Evolutionary conservation across 2,113 vertebrate genomes (phyloP).

Genomic region (Mobula birostris): DNA sequence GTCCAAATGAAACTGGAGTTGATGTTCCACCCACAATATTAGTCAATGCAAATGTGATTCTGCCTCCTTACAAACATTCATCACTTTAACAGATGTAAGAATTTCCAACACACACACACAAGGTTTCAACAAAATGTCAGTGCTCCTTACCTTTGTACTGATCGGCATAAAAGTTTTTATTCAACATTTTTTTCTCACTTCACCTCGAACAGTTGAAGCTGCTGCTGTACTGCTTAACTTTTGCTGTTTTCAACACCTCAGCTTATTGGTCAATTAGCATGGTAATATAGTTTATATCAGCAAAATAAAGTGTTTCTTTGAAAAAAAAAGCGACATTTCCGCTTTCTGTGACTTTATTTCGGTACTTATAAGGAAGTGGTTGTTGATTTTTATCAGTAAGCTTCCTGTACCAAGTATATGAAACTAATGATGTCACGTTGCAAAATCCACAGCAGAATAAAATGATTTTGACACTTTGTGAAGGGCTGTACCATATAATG

Average conservation of each 20-base stretch:
- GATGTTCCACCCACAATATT: neutral
- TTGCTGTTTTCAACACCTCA: slow-evolving; percentile 1
- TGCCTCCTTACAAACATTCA: neutral
- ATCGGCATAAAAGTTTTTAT: slow-evolving; percentile 47
- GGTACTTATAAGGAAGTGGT: slow-evolving; percentile 64
- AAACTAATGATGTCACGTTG: slow-evolving; percentile 48
- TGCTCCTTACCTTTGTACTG: slow-evolving; percentile 53
- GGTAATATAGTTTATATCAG: slow-evolving; percentile 19
- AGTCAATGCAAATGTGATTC: neutral
- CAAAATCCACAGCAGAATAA: slow-evolving; percentile 13
- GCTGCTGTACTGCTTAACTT: neutral
- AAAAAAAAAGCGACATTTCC: slow-evolving; percentile 31
- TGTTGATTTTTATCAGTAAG: slow-evolving; percentile 51
- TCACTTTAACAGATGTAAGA: neutral
- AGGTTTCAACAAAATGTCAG: slow-evolving; percentile 39
- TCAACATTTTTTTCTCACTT: slow-evolving; percentile 33
- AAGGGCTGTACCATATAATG: neutral
- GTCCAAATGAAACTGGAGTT: neutral
- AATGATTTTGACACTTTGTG: neutral
- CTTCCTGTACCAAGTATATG: slow-evolving; percentile 60
- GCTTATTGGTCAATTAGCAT: slow-evolving; percentile 10
- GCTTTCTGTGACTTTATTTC: slow-evolving; percentile 47
- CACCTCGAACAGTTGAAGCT: slow-evolving; percentile 15
- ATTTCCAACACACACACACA: neutral
- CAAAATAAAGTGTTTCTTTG: slow-evolving; percentile 34